Percentiles rank a stretch among this genome's conserved stretches.
Evolutionary conservation across 2,113 vertebrate species (phyloP).

Genomic region (Rynchops niger): DNA sequence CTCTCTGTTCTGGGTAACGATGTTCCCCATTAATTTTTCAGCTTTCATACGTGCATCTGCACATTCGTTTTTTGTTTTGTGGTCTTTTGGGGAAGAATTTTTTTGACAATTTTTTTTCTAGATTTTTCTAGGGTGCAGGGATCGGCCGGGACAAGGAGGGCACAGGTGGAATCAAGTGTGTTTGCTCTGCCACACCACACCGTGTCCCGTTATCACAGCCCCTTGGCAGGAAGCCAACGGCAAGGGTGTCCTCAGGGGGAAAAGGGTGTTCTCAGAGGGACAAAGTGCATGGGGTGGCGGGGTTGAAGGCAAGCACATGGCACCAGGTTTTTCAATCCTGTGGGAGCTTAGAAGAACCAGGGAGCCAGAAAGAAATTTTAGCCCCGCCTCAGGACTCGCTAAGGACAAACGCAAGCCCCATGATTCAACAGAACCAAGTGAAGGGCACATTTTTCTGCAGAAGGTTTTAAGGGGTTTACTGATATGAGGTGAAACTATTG

Average conservation of each 20-base stretch:
- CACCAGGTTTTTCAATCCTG: accelerated
- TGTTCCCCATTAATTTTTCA: neutral
- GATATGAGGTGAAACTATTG: neutral
- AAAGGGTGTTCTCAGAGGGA: neutral
- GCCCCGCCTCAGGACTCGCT: neutral
- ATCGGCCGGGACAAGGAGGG: accelerated
- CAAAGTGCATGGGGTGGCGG: accelerated
- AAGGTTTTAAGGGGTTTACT: neutral
- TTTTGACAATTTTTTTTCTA: neutral
- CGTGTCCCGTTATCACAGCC: accelerated
- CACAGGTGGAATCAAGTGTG: accelerated
- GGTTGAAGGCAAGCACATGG: accelerated
- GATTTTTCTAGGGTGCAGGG: neutral
- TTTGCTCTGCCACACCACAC: neutral
- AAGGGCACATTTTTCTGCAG: neutral
- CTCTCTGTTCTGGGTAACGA: neutral
- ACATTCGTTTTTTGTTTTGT: neutral
- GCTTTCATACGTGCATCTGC: neutral
- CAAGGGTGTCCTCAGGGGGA: neutral
- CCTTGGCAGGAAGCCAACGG: accelerated
- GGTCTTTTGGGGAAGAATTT: neutral
- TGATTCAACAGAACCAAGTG: neutral
- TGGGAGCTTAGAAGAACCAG: neutral
- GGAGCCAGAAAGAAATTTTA: neutral
- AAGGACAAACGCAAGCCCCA: neutral